Conservation (phyloP, 64 coral and sea anemone genomes). For the Exaiptasia diaphana region DNA sequence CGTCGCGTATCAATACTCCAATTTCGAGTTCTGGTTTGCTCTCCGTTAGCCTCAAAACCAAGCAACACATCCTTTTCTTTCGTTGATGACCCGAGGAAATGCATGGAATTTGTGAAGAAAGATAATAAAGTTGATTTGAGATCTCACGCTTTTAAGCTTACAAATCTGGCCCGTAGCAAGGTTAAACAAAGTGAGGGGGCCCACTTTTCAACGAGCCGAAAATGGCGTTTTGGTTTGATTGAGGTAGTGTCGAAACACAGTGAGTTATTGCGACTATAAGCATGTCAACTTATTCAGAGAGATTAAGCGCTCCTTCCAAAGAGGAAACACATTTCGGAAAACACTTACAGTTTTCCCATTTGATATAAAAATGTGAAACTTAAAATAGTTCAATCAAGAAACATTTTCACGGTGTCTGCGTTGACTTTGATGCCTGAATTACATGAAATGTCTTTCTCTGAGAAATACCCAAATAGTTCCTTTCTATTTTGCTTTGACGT, state of each 20-base stretch:
- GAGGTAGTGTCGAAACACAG: background rate
- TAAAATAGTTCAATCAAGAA: background rate
- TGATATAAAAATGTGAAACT: background rate
- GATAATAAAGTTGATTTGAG: too few species aligned
- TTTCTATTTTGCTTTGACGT: background rate
- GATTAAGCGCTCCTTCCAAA: background rate
- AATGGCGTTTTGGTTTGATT: slow-evolving; percentile 40
- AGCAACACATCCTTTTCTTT: too few species aligned
- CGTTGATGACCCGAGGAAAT: too few species aligned
- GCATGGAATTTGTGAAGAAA: too few species aligned
- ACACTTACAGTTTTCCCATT: background rate
- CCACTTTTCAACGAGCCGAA: slow-evolving; percentile 30
- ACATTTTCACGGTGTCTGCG: background rate
- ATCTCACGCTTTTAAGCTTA: too few species aligned
- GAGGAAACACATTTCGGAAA: background rate
- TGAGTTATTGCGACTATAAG: background rate
- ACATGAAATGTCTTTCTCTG: background rate
- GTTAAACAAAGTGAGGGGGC: slow-evolving; percentile 17
- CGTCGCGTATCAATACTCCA: too few species aligned
- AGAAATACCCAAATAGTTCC: background rate
- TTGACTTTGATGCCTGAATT: background rate
- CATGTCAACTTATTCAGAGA: background rate
- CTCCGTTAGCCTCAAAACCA: too few species aligned
- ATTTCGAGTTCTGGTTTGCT: too few species aligned
- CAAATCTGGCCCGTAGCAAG: too few species aligned